phyloP scores from a whole-genome alignment of 64 coral and sea anemone genomes.

The Hydrozoanthus tunicans region DNA sequence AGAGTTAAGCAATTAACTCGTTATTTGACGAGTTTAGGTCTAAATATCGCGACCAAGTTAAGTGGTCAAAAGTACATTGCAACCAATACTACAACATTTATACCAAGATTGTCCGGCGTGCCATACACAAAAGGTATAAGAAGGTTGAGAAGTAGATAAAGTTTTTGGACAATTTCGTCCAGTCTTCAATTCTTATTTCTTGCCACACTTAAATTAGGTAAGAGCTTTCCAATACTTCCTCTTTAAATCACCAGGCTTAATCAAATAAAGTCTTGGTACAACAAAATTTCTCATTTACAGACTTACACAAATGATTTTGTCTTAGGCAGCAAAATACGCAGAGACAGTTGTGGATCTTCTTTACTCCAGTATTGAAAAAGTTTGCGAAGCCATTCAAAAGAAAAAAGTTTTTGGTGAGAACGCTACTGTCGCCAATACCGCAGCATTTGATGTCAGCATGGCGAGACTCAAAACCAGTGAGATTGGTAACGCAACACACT shows the following conservation, averaged over 20 bases:
- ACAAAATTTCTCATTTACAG: neutral
- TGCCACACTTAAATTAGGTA: neutral
- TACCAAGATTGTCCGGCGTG: too few relatives aligned
- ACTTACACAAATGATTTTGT: neutral
- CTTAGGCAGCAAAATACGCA: constrained; percentile 27
- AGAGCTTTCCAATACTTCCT: neutral
- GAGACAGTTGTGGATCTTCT: constrained; percentile 15
- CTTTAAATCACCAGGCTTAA: neutral
- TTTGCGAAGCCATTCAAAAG: constrained; percentile 22
- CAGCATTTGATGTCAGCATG: constrained; percentile 42
- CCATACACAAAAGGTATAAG: too few relatives aligned
- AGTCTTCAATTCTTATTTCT: neutral
- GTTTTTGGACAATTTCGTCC: too few relatives aligned
- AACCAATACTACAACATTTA: too few relatives aligned
- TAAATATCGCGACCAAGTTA: too few relatives aligned
- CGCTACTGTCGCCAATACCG: constrained; percentile 24
- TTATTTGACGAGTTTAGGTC: too few relatives aligned
- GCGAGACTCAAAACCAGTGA: neutral
- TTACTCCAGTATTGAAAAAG: constrained; percentile 8
- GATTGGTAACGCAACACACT: neutral
- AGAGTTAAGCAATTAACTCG: too few relatives aligned
- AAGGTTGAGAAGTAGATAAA: too few relatives aligned
- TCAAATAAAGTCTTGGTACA: neutral
- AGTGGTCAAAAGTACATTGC: too few relatives aligned
- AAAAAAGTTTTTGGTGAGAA: constrained; percentile 30